These are phyloP conservation scores for Dreissena polymorpha DNA, from an alignment of 1,140 invertebrate genomes.

Conservation along the genomic window DNA sequence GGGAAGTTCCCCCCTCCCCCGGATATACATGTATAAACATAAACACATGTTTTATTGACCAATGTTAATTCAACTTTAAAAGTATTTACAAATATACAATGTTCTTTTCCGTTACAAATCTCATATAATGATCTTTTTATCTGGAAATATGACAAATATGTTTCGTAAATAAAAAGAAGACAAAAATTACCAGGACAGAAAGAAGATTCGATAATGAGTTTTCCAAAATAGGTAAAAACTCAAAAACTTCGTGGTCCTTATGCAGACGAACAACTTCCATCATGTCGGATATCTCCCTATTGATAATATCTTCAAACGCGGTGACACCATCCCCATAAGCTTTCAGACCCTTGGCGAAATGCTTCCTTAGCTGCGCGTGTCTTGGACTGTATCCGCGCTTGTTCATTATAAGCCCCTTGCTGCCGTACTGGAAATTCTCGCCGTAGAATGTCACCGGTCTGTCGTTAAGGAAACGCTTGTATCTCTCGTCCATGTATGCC, in stretches of 20 bases:
- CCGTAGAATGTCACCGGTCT: background rate
- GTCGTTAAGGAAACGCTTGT: background rate
- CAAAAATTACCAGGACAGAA: slow-evolving; percentile 25
- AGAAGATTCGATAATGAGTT: slow-evolving; percentile 10
- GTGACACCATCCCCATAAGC: slow-evolving; percentile 25
- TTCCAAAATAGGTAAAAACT: slow-evolving; percentile 17
- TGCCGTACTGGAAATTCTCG: background rate
- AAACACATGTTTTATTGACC: too few species aligned
- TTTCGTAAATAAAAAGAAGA: background rate
- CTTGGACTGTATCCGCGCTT: background rate
- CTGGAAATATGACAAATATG: too few species aligned
- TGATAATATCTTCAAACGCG: slow-evolving; percentile 17
- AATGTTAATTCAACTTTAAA: too few species aligned
- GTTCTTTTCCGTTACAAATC: too few species aligned
- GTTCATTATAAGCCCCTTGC: background rate
- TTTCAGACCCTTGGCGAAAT: slow-evolving; percentile 6
- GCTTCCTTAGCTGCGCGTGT: slow-evolving; percentile 9
- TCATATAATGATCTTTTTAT: too few species aligned
- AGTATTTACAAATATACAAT: too few species aligned
- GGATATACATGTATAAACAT: too few species aligned
- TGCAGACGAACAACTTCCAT: slow-evolving; percentile 1
- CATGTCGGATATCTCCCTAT: background rate
- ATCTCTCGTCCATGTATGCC: background rate
- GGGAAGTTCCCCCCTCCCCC: too few species aligned
- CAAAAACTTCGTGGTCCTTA: background rate